Percentiles rank a stretch among this genome's conserved stretches.
These are phyloP conservation scores for Cotesia chilonis DNA, from an alignment of 1,140 invertebrate species.

Conservation along the genomic window DNA sequence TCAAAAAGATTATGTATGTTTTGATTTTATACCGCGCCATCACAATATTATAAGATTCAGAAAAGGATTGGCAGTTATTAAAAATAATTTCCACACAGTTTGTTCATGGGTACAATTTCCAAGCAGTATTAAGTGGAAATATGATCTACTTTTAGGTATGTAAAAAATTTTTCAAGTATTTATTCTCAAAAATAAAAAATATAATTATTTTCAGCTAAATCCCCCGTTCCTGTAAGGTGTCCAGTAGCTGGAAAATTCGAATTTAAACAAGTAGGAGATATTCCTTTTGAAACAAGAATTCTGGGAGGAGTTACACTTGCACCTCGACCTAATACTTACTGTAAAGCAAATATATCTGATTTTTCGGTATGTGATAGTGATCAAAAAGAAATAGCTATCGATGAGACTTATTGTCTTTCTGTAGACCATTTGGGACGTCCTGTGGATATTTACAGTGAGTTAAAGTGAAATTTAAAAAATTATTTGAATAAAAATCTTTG, in stretches of 20 bases:
- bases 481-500: constrained; percentile 20
- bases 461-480: not conserved
- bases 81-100: constrained; percentile 88
- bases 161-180: constrained; percentile 21
- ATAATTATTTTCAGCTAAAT: constrained; percentile 73
- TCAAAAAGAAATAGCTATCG: constrained; percentile 91
- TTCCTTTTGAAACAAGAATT: constrained; percentile 90
- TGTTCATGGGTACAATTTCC: constrained; percentile 94
- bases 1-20: constrained; percentile 97
- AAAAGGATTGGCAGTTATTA: constrained; percentile 88
- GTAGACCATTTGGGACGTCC: constrained; percentile 93
- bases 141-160: constrained; percentile 82
- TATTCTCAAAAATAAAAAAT: not conserved
- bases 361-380: constrained; percentile 93
- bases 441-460: constrained; percentile 88
- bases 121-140: constrained; percentile 86
- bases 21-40: constrained; percentile 94
- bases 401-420: constrained; percentile 95
- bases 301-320: constrained; percentile 92
- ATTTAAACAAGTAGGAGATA: constrained; percentile 89
- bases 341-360: constrained; percentile 93
- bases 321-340: constrained; percentile 91
- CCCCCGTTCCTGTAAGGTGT: constrained; percentile 92
- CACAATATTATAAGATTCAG: constrained; percentile 95
- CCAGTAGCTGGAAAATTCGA: constrained; percentile 96